Evolutionary conservation across 2,888 invertebrate genomes (phyloP).

Genomic region (Platycheirus rosarum): DNA sequence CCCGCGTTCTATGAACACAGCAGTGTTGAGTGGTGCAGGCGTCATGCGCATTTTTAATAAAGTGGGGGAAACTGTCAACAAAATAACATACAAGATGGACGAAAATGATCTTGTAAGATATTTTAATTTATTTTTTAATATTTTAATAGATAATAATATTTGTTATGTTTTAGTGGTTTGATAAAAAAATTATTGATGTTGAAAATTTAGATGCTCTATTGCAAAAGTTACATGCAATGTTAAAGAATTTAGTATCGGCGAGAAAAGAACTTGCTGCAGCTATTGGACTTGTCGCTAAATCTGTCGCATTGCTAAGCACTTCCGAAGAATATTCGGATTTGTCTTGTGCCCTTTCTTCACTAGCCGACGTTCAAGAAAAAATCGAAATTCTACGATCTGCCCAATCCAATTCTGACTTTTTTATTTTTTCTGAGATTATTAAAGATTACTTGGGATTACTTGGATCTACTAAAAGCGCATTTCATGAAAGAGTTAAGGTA

Average conservation of each 20-base stretch:
- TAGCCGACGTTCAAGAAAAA: constrained; percentile 93
- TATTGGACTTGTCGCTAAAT: constrained; percentile 93
- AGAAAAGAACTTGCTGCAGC: constrained; percentile 91
- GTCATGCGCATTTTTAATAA: constrained; percentile 97
- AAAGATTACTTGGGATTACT: constrained; percentile 97
- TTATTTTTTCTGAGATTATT: constrained; percentile 95
- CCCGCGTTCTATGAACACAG: constrained; percentile 97
- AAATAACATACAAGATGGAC: constrained; percentile 99
- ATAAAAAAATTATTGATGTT: constrained; percentile 95
- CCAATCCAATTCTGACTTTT: constrained; percentile 97
- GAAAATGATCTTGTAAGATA: constrained; percentile 95
- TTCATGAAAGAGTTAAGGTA: constrained; percentile 89
- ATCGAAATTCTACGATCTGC: constrained; percentile 94
- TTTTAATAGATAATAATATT: constrained; percentile 5
- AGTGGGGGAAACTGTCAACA: constrained; percentile 98
- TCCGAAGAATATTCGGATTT: constrained; percentile 96
- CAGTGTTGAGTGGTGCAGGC: constrained; percentile 97
- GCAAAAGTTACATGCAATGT: constrained; percentile 91
- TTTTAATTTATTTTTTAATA: not conserved
- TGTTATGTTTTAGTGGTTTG: constrained; percentile 92
- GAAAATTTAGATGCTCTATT: constrained; percentile 95
- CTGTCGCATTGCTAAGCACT: constrained; percentile 93
- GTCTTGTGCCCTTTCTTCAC: constrained; percentile 93
- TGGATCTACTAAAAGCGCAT: constrained; percentile 92
- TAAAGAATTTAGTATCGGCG: constrained; percentile 93